Base-by-base conservation (phyloP, 2,113 vertebrate species). In the Puffinus mauretanicus region DNA sequence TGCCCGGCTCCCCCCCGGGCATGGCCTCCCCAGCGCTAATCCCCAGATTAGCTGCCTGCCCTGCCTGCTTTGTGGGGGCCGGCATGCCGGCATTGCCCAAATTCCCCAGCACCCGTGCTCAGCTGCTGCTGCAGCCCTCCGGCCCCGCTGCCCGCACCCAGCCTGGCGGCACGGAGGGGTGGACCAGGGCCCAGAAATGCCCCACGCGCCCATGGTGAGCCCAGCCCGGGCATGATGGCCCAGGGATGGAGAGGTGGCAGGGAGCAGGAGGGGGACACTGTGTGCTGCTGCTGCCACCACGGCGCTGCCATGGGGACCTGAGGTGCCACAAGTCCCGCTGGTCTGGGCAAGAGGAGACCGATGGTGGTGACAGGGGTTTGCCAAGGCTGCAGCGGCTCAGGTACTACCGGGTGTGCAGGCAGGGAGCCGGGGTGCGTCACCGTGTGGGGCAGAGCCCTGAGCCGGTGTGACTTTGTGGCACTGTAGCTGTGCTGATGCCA, bases 151-250 rank as follows among this genome's bases (percentile, higher is more conserved):
- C 49, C 26, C 1, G 1, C 1, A 6, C 16, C 46, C 64, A 58
- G 52, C 27, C 9, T 3, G 1, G n/a, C 9, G 3, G 22, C 46
- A 47, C 8, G 16, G 36, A 69, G 46, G 15, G 22, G 13, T 16
- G 14, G 7, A 40, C 5, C 0, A 0, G 22, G 21, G 9, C 38
- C 19, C 54, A 60, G 36, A 47, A 88, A 79, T 17, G 14, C 25
- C 20, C 73, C 42, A 4, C 2, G 14, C 0, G 0, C 27, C 80
- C 6, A 0, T 6, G 2, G 20, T 26, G 71, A 76, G 30, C 47
- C 54, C 42, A 38, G 22, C 26, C 47, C 2, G 0, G 27, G 60
- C 42, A 25, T 3, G 3, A 22, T n/a, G 60, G 9, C 38, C 36
- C 0, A 0, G 54, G 44, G 46, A 27, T 9, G 64, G n/a, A 44